A percentile compares a stretch with the other conserved stretches of the same genome.
phyloP scores from a whole-genome alignment of 1,140 invertebrate species.

The Eriosoma lanigerum region DNA sequence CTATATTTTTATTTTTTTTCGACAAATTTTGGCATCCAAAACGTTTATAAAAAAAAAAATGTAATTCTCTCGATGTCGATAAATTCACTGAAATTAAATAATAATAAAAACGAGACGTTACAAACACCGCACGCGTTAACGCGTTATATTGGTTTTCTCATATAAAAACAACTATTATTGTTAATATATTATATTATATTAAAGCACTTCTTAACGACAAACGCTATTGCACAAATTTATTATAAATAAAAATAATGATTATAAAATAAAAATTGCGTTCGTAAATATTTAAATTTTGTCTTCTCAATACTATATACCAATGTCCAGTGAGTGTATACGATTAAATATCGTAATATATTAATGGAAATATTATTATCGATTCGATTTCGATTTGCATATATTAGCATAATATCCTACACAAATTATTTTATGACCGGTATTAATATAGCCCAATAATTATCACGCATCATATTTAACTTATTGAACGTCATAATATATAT shows the following conservation, averaged over 20 bases:
- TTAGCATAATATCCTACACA: conserved; percentile 1
- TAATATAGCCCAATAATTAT: not conserved
- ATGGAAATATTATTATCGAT: not conserved
- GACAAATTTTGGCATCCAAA: conserved; percentile 1
- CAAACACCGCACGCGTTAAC: too few relatives aligned
- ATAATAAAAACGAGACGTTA: not conserved
- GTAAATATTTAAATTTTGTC: conserved; percentile 8
- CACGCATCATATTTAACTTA: not conserved
- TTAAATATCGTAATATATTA: not conserved
- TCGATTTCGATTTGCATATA: conserved; percentile 7
- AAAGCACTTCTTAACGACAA: not conserved
- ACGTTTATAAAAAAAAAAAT: conserved; percentile 2
- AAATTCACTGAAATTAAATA: conserved; percentile 3
- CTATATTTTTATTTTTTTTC: not conserved
- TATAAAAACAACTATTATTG: not conserved
- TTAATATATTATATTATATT: not conserved
- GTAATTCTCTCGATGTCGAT: not conserved
- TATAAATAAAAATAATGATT: conserved; percentile 14
- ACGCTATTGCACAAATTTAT: not conserved
- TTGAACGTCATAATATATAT: too few relatives aligned
- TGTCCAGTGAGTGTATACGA: too few relatives aligned
- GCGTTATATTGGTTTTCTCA: not conserved
- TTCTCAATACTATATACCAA: not conserved
- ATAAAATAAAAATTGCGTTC: not conserved
- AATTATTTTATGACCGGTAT: conserved; percentile 5